Conservation (phyloP, 2,888 invertebrate species). For the Drosophila anomalata region DNA sequence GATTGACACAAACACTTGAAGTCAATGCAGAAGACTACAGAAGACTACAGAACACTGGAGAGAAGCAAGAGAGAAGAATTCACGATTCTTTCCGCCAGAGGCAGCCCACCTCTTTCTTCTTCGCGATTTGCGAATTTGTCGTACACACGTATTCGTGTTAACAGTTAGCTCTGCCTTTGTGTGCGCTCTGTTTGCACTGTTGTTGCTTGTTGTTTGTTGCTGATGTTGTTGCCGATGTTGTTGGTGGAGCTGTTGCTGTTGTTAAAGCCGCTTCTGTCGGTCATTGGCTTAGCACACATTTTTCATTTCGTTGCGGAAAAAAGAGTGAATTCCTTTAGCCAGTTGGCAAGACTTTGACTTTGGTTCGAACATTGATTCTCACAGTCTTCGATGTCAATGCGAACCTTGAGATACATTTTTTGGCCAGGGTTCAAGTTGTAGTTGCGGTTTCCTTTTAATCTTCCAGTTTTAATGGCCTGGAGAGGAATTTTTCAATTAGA, state of each 20-base stretch:
- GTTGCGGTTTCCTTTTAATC: conserved; percentile 10
- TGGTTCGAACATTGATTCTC: conserved; percentile 10
- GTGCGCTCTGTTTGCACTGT: conserved; percentile 62
- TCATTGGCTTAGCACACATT: conserved; percentile 84
- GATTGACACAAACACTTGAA: conserved; percentile 42
- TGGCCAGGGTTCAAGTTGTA: conserved; percentile 7
- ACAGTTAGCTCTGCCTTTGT: conserved; percentile 71
- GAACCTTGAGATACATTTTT: conserved; percentile 4
- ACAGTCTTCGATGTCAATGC: conserved; percentile 5
- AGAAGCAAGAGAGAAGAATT: conserved; percentile 8
- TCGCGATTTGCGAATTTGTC: conserved; percentile 60
- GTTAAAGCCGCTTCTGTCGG: conserved; percentile 75
- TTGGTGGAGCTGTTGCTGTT: conserved; percentile 41
- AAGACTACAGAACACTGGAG: not conserved
- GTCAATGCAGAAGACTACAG: not conserved
- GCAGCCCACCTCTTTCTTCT: conserved; percentile 19
- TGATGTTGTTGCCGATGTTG: conserved; percentile 31
- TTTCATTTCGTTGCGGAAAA: conserved; percentile 80
- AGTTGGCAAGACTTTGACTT: conserved; percentile 11
- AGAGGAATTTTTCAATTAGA: conserved; percentile 5
- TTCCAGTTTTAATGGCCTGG: not conserved
- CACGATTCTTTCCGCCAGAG: conserved; percentile 29
- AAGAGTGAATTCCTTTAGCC: conserved; percentile 76
- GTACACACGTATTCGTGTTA: conserved; percentile 57
- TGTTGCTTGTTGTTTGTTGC: conserved; percentile 46